Evolutionary conservation across 2,888 invertebrate species (phyloP).

Genomic region (Parasteatoda lunata): DNA sequence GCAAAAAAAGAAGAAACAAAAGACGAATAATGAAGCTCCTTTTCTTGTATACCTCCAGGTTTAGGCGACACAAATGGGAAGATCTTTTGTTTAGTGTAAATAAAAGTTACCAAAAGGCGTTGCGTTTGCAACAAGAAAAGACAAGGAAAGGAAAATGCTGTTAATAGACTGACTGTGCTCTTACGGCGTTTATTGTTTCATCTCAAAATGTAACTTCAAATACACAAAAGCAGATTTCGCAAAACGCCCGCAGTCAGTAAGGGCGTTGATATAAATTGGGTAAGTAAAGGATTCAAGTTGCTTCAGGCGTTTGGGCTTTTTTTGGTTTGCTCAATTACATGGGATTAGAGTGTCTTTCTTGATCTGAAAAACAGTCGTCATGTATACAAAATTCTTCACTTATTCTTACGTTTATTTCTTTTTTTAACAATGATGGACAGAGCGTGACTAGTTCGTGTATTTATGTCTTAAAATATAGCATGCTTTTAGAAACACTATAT

Average conservation of each 20-base stretch:
- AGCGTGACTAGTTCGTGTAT: too few relatives aligned
- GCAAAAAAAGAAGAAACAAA: background rate
- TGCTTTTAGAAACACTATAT: too few relatives aligned
- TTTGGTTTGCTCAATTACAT: too few relatives aligned
- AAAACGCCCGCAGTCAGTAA: background rate
- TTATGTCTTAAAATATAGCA: too few relatives aligned
- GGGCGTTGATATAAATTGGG: conserved; percentile 1
- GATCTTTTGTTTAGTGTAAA: background rate
- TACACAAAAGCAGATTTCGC: background rate
- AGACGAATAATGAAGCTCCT: background rate
- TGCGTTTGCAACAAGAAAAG: background rate
- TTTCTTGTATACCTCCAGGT: background rate
- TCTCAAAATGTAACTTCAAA: background rate
- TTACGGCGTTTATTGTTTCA: background rate
- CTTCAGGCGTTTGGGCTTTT: too few relatives aligned
- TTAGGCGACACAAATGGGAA: conserved; percentile 1
- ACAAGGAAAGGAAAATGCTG: conserved; percentile 5
- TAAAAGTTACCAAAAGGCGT: background rate
- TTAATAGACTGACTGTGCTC: background rate
- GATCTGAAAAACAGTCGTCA: too few relatives aligned
- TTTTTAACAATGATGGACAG: too few relatives aligned
- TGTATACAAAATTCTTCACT: too few relatives aligned
- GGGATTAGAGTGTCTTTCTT: too few relatives aligned
- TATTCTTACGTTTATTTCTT: too few relatives aligned
- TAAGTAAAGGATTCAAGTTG: background rate